Evolutionary conservation across 2,797 vertebrate species (phyloP).

Genomic region (Parotocinclus haroldoi): DNA sequence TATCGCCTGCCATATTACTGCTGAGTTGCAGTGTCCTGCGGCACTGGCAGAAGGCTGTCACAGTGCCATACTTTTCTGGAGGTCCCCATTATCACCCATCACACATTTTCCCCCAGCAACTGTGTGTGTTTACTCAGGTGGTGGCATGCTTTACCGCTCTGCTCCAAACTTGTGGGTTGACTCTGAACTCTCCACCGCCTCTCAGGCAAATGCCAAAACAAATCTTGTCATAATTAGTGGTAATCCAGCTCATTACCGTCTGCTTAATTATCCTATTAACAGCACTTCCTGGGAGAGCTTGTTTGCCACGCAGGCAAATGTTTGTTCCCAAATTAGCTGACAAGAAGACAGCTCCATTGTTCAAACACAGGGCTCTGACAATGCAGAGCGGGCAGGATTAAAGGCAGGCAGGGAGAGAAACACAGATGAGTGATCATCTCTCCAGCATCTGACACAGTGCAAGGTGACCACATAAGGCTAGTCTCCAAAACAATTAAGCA

Average conservation of each 20-base stretch:
- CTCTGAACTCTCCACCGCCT: conserved; percentile 81
- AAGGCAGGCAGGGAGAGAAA: conserved; percentile 46
- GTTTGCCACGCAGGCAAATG: conserved; percentile 95
- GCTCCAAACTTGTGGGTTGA: conserved; percentile 51
- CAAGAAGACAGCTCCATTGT: conserved; percentile 90
- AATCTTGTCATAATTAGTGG: conserved; percentile 98
- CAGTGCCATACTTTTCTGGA: conserved; percentile 36
- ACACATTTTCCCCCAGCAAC: conserved; percentile 57
- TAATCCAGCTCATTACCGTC: conserved; percentile 97
- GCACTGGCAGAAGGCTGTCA: conserved; percentile 43
- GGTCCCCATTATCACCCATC: conserved; percentile 45
- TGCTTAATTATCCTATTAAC: conserved; percentile 99
- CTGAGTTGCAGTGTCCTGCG: conserved; percentile 19
- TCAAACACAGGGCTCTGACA: conserved; percentile 80
- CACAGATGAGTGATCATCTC: conserved; percentile 62
- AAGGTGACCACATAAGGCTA: conserved; percentile 62
- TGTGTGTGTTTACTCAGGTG: conserved; percentile 75
- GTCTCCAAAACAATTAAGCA: conserved; percentile 45
- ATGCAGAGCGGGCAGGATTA: conserved; percentile 78
- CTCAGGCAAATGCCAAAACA: conserved; percentile 97
- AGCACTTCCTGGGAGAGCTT: conserved; percentile 94
- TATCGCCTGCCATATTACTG: conserved; percentile 14
- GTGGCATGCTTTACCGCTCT: conserved; percentile 42
- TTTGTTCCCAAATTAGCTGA: conserved; percentile 98
- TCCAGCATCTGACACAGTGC: conserved; percentile 53